These are phyloP conservation scores for Temnothorax longispinosus DNA, from an alignment of 1,140 invertebrate genomes.

Conservation along the genomic window DNA sequence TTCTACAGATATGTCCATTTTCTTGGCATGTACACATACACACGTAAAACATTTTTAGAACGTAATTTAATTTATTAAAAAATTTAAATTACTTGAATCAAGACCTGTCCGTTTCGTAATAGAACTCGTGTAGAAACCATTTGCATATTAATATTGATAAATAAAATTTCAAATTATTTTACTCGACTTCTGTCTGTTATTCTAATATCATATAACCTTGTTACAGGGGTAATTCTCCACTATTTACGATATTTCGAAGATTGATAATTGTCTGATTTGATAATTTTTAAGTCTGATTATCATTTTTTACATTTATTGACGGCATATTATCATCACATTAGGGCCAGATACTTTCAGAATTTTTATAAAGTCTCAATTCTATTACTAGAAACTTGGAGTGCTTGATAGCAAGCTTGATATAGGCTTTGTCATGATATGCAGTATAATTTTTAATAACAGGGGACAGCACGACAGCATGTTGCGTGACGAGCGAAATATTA, in stretches of 20 bases:
- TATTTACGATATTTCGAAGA: neutral
- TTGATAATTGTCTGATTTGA: too few relatives aligned
- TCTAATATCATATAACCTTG: neutral
- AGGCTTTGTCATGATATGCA: conserved; percentile 29
- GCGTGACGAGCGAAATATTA: conserved; percentile 43
- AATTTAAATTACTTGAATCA: neutral
- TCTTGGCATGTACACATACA: neutral
- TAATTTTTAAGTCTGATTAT: neutral
- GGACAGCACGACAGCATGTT: neutral
- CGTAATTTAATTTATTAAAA: neutral
- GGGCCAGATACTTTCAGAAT: neutral
- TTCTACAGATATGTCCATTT: neutral
- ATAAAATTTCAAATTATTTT: neutral
- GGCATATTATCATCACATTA: neutral
- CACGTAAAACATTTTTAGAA: neutral
- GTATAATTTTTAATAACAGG: conserved; percentile 51
- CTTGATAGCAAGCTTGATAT: neutral
- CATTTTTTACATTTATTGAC: neutral
- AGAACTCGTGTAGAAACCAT: neutral
- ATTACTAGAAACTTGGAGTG: neutral
- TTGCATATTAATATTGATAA: neutral
- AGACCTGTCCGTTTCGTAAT: neutral
- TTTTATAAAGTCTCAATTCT: conserved; percentile 21
- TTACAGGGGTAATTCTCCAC: neutral
- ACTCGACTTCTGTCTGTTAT: neutral